Percentiles rank a stretch among this genome's conserved stretches.
These are phyloP conservation scores for Matsumyia berberina DNA, from an alignment of 2,888 invertebrate species.

Conservation along the genomic window DNA sequence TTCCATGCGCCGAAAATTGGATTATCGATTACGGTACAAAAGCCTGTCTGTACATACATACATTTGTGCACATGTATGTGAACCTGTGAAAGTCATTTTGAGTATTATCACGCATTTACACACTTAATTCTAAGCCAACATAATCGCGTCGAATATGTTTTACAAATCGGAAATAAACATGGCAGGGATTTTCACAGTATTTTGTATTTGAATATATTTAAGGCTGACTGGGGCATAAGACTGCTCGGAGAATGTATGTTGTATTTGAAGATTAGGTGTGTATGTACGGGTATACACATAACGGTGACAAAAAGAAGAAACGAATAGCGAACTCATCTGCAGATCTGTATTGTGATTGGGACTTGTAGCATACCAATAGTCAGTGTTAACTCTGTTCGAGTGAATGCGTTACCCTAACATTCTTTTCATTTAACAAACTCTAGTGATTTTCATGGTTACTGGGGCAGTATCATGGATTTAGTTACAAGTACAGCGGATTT, in stretches of 20 bases:
- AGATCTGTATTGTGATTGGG: slow-evolving; percentile 7
- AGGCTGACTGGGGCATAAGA: slow-evolving; percentile 20
- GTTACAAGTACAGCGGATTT: too few relatives aligned
- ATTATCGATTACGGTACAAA: slow-evolving; percentile 61
- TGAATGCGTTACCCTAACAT: not conserved
- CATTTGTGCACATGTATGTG: slow-evolving; percentile 5
- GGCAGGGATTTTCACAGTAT: slow-evolving; percentile 48
- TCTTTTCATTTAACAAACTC: not conserved
- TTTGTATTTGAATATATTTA: slow-evolving; percentile 50
- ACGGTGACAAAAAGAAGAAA: not conserved
- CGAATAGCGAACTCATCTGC: slow-evolving; percentile 7
- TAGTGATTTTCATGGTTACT: too few relatives aligned
- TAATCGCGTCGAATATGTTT: slow-evolving; percentile 61
- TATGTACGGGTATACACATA: slow-evolving; percentile 14
- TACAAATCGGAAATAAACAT: slow-evolving; percentile 64
- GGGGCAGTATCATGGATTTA: too few relatives aligned
- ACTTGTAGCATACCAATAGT: not conserved
- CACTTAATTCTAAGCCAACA: slow-evolving; percentile 63
- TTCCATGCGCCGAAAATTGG: slow-evolving; percentile 50
- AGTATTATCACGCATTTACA: slow-evolving; percentile 68
- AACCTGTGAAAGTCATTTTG: slow-evolving; percentile 48
- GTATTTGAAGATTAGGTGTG: slow-evolving; percentile 18
- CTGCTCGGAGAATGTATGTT: slow-evolving; percentile 18
- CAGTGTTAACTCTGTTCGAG: not conserved
- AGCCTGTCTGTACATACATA: too few relatives aligned